Evolutionary conservation across 2,113 vertebrate genomes (phyloP).

Genomic region (Taxidea taxus): DNA sequence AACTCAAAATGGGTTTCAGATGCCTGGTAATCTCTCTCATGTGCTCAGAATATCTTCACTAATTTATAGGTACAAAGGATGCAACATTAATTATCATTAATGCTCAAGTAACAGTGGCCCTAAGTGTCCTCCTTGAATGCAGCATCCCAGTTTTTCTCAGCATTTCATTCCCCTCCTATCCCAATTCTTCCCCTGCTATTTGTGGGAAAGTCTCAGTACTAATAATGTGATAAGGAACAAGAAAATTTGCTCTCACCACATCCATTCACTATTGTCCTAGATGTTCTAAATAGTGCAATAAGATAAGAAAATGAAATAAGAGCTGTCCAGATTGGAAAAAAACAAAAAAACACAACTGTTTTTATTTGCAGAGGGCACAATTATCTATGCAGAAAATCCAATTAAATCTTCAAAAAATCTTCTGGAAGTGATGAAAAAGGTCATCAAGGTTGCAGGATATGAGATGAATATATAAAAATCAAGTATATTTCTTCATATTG

Average conservation of each 20-base stretch:
- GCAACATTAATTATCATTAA: background rate
- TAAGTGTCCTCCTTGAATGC: background rate
- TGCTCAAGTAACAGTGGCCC: background rate
- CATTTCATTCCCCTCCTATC: background rate
- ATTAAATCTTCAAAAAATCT: background rate
- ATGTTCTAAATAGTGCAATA: background rate
- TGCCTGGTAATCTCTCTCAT: background rate
- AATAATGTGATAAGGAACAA: background rate
- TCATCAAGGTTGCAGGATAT: background rate
- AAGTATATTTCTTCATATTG: background rate
- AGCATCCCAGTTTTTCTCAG: background rate
- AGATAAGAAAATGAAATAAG: background rate
- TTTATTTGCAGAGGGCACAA: background rate
- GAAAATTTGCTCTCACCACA: background rate
- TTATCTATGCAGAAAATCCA: background rate
- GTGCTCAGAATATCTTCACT: background rate
- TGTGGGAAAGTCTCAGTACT: background rate
- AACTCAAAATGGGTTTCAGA: background rate
- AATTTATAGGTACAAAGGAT: background rate
- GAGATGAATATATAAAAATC: background rate
- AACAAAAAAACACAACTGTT: background rate
- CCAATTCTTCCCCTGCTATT: background rate
- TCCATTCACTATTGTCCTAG: background rate
- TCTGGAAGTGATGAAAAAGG: background rate
- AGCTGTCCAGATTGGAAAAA: background rate